Evolutionary conservation across 1,140 invertebrate species (phyloP).

Genomic region (Brachystomella parvula): DNA sequence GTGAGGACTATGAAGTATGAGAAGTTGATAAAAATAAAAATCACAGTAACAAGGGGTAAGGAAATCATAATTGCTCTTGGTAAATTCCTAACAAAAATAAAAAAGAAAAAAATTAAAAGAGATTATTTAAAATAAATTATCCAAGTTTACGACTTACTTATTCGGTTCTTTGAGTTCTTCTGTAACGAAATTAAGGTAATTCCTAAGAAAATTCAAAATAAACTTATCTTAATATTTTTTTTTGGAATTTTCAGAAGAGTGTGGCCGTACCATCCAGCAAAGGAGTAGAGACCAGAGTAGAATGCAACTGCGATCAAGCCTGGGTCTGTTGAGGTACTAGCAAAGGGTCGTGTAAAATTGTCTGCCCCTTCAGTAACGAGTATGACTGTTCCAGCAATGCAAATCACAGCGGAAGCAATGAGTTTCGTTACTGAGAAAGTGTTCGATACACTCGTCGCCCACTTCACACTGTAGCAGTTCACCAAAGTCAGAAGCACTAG

Average conservation of each 20-base stretch:
- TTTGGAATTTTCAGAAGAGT: not conserved
- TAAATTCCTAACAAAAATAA: slow-evolving; percentile 58
- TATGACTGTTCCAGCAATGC: slow-evolving; percentile 64
- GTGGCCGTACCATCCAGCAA: slow-evolving; percentile 52
- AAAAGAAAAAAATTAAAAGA: too few relatives aligned
- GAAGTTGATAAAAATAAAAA: slow-evolving; percentile 75
- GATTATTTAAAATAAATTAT: too few relatives aligned
- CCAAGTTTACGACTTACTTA: slow-evolving; percentile 57
- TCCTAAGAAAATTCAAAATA: slow-evolving; percentile 51
- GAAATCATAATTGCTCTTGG: slow-evolving; percentile 85
- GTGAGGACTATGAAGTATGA: slow-evolving; percentile 81
- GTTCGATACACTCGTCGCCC: slow-evolving; percentile 85
- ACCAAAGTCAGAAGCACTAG: slow-evolving; percentile 86
- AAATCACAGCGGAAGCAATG: slow-evolving; percentile 79
- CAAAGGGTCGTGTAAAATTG: slow-evolving; percentile 51
- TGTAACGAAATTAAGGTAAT: slow-evolving; percentile 93
- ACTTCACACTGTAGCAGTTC: slow-evolving; percentile 92
- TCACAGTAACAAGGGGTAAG: slow-evolving; percentile 66
- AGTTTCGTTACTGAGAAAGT: slow-evolving; percentile 88
- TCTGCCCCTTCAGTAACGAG: slow-evolving; percentile 47
- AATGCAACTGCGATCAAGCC: slow-evolving; percentile 53
- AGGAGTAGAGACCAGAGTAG: slow-evolving; percentile 60
- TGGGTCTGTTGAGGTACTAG: slow-evolving; percentile 47
- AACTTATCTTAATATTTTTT: not conserved
- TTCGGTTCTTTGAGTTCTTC: slow-evolving; percentile 91